phyloP scores from a whole-genome alignment of 2,113 vertebrate species.

The Xyrauchen texanus region DNA sequence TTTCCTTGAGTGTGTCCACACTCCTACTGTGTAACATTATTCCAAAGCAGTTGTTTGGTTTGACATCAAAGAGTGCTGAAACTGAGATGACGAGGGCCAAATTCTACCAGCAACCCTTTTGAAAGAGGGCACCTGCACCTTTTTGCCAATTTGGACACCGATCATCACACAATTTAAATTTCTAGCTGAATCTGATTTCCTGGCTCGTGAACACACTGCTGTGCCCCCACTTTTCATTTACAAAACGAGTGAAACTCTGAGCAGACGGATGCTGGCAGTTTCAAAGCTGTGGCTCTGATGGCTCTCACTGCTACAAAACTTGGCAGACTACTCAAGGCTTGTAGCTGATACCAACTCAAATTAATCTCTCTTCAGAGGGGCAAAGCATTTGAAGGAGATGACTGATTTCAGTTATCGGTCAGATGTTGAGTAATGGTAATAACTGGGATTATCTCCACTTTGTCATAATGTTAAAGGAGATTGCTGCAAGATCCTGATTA shows the following conservation, averaged over 20 bases:
- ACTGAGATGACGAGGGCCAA: not conserved
- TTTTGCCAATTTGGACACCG: too few relatives aligned
- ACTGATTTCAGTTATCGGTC: constrained; percentile 14
- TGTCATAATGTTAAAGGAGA: not conserved
- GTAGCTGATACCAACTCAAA: constrained; percentile 28
- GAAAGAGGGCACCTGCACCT: not conserved
- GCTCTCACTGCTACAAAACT: not conserved
- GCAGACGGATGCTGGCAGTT: constrained; percentile 16
- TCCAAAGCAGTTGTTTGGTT: not conserved
- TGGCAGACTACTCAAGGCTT: constrained; percentile 12
- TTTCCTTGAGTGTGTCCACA: not conserved
- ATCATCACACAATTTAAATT: not conserved
- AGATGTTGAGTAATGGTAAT: not conserved
- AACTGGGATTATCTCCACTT: constrained; percentile 6
- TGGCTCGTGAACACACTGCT: constrained; percentile 37
- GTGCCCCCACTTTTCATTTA: constrained; percentile 33
- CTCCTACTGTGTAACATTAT: constrained; percentile 2
- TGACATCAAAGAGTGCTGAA: constrained; percentile 18
- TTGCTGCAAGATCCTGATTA: constrained; percentile 3
- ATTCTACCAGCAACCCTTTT: not conserved
- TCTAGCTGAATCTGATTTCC: constrained; percentile 10
- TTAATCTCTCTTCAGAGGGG: constrained; percentile 11
- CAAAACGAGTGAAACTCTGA: constrained; percentile 29
- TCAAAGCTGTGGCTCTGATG: constrained; percentile 46
- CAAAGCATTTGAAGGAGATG: constrained; percentile 4